Conservation (phyloP, 2,888 invertebrate genomes). For the Willowsia nigromaculata region DNA sequence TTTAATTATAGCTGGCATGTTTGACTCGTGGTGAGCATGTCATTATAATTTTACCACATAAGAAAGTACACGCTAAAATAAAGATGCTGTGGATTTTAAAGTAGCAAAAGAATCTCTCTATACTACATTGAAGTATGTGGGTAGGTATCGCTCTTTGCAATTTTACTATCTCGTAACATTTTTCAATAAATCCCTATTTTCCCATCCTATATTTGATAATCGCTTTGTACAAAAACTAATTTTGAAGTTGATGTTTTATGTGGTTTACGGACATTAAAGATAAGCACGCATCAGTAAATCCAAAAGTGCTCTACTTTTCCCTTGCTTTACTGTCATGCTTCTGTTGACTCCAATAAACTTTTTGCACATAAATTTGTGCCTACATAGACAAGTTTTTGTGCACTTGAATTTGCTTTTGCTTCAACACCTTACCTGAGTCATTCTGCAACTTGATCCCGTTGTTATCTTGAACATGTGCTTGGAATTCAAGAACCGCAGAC, state of each 20-base stretch:
- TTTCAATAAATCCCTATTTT: conserved; percentile 18
- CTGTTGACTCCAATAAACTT: background rate
- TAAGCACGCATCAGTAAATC: background rate
- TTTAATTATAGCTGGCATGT: background rate
- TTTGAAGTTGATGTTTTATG: conserved; percentile 7
- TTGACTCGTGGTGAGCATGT: background rate
- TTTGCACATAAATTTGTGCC: too few relatives aligned
- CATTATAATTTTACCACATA: background rate
- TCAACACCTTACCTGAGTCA: conserved; percentile 80
- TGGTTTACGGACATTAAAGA: conserved; percentile 24
- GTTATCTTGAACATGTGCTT: conserved; percentile 86
- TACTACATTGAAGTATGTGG: too few relatives aligned
- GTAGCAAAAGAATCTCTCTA: too few relatives aligned
- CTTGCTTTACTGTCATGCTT: background rate
- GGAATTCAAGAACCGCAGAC: conserved; percentile 88
- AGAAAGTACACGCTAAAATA: background rate
- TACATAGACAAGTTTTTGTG: too few relatives aligned
- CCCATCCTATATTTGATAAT: conserved; percentile 65
- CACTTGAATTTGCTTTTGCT: too few relatives aligned
- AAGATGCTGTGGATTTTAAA: too few relatives aligned
- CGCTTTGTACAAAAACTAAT: background rate
- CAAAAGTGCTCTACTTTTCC: conserved; percentile 5
- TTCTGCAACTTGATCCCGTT: conserved; percentile 86
- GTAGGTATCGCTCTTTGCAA: background rate
- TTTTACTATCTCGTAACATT: conserved; percentile 42